Conservation (phyloP, 2,888 invertebrate genomes). For the Lasioglossum marginatum region DNA sequence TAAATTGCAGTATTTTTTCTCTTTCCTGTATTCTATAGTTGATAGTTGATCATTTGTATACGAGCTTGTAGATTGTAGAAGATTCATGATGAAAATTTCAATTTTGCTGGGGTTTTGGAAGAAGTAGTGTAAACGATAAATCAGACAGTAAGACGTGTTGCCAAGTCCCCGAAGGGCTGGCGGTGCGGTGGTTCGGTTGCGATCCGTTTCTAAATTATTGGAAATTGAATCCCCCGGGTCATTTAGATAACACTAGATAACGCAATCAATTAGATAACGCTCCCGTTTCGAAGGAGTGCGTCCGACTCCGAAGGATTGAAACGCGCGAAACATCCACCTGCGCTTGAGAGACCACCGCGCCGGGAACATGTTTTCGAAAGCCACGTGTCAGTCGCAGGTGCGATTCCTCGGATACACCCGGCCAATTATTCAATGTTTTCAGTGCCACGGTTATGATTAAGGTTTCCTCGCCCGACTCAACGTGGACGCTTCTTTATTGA, state of each 20-base stretch:
- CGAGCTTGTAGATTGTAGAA: background rate
- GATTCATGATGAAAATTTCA: background rate
- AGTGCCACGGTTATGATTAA: background rate
- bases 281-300: background rate
- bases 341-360: background rate
- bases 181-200: background rate
- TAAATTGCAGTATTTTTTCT: background rate
- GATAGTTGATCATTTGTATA: background rate
- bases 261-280: constrained; percentile 5
- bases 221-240: background rate
- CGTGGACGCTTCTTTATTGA: background rate
- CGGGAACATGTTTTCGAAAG: constrained; percentile 29
- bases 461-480: background rate
- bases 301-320: background rate
- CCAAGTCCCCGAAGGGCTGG: background rate
- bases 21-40: background rate
- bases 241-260: background rate
- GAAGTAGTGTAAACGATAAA: background rate
- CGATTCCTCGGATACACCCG: background rate
- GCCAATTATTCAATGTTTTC: constrained; percentile 23
- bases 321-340: background rate
- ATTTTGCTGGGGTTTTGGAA: background rate
- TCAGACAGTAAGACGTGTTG: background rate
- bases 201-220: background rate
- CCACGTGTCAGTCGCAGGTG: constrained; percentile 40